Evolutionary conservation across 2,113 vertebrate genomes (phyloP), one percentile per base, ranked within the genome.

Genomic region (Rhombomys opimus): DNA sequence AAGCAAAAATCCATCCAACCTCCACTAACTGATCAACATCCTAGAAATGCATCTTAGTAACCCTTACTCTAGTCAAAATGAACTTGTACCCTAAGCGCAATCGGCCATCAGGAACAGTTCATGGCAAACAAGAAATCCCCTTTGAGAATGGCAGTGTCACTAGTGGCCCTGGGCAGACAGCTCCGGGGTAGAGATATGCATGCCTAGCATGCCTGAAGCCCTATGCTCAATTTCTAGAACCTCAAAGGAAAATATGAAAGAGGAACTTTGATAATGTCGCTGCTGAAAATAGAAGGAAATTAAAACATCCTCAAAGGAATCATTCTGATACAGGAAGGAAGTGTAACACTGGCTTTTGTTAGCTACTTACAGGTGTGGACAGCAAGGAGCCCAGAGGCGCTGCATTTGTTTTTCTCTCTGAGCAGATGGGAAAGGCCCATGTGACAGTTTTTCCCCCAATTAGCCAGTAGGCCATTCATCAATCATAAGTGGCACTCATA

Each of bases 1-100:
- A 93, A 90, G 17, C 38, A 94, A 35, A 12, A 46, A 63, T 10
- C 4, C 46, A 57, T 17, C 27, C 23, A 30, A 20, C 9, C 68
- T 67, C 32, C 82, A 63, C 82, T 63, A 91, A 96, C 23, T 91
- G 73, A 89, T 46, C 61, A 94, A 85, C 11, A 85, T 84, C 14
- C 41, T 52, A 88, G 72, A 82, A 95, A 92, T 73, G 68, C 57
- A 95, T 78, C 73, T 35, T 63, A 38, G 7, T 96, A 72, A 88
- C 3, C 85, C 75, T 87, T 92, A 87, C 2, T 54, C 15, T n/a
- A 94, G 87, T 93, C 76, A 93, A 96, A 96, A 80, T 63, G 89
- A 76, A 90, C 1, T 82, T 46, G 90, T 72, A 78, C 10, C 38
- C 11, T 70, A 93, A 89, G 68, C 88, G 85, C 94, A 94, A 87